phyloP scores from a whole-genome alignment of 2,113 vertebrate species.

The Pterophyllum scalare region DNA sequence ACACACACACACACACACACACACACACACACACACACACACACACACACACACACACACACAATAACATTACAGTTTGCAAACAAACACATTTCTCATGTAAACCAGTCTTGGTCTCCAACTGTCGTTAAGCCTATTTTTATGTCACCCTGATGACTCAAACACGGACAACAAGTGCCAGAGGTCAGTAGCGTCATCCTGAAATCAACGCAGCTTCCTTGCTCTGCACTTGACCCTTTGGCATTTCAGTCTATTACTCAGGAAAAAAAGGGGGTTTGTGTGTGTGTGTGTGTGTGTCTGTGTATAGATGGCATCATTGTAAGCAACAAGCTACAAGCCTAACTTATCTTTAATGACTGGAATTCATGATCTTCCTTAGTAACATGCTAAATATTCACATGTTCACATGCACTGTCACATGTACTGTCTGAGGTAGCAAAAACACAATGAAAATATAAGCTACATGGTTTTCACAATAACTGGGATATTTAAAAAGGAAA shows the following conservation, averaged over 20 bases:
- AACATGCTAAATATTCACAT: neutral
- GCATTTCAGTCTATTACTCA: neutral
- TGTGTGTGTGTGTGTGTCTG: neutral
- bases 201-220: neutral
- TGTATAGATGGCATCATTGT: slow-evolving; percentile 31
- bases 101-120: neutral
- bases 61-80: too few relatives aligned
- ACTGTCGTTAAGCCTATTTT: neutral
- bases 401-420: too few relatives aligned
- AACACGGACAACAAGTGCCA: neutral
- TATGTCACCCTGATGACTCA: neutral
- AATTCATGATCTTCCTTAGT: neutral
- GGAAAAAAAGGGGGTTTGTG: neutral
- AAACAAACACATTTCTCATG: neutral
- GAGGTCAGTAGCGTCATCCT: neutral
- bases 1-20: neutral
- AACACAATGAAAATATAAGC: neutral
- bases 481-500: neutral
- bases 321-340: neutral
- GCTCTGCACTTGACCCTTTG: too few relatives aligned
- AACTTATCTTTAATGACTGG: neutral
- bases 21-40: neutral
- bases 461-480: neutral
- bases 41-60: too few relatives aligned
- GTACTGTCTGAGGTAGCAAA: neutral